Conservation (phyloP, 1,140 invertebrate species). For the Liolophura sinensis region DNA sequence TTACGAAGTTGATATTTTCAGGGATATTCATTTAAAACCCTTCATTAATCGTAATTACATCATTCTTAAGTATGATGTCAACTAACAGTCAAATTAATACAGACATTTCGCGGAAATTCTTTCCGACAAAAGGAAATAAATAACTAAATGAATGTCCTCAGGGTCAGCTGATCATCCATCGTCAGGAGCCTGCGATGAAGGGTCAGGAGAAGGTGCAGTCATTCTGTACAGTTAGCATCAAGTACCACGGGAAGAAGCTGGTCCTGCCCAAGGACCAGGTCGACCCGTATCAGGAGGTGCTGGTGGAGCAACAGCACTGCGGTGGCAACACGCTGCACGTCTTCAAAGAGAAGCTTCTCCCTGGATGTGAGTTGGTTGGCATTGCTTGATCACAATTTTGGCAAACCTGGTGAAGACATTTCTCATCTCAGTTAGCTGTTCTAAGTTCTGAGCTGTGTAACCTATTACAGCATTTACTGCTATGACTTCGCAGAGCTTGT, state of each 20-base stretch:
- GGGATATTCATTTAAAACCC: no score
- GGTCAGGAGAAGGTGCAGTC: conserved; percentile 42
- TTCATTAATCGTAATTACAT: no score
- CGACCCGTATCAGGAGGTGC: conserved; percentile 49
- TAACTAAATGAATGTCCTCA: not conserved
- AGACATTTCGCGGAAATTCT: no score
- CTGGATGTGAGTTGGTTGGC: conserved; percentile 46
- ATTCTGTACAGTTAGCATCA: conserved; percentile 51
- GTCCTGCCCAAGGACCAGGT: conserved; percentile 41
- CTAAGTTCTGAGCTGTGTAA: no score
- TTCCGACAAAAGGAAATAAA: not conserved
- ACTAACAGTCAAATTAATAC: no score
- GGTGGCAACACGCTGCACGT: conserved; percentile 58
- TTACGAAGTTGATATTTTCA: no score
- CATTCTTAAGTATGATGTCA: no score
- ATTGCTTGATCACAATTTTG: no score
- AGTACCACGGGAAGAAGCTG: conserved; percentile 51
- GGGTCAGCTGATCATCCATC: conserved; percentile 21
- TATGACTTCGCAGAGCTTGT: no score
- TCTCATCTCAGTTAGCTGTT: no score
- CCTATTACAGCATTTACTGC: no score
- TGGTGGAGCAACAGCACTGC: conserved; percentile 59
- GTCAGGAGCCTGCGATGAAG: conserved; percentile 38
- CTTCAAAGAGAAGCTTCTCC: conserved; percentile 47
- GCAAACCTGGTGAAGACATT: no score